Evolutionary conservation across 2,113 vertebrate genomes (phyloP).

Genomic region (Ochotona princeps): DNA sequence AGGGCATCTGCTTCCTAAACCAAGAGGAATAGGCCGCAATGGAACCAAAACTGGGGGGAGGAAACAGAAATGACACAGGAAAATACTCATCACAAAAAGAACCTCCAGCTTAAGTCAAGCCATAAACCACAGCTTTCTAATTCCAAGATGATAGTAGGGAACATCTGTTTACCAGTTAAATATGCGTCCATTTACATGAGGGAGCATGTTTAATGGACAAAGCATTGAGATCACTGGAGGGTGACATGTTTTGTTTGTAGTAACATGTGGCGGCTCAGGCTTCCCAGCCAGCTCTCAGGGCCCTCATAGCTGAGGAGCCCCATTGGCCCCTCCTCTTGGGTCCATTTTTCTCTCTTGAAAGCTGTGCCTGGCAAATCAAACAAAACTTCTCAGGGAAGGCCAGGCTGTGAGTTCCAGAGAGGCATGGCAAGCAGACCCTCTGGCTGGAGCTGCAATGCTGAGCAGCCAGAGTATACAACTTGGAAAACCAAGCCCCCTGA

Average conservation of each 20-base stretch:
- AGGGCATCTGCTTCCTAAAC: neutral
- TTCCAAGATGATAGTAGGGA: slow-evolving; percentile 73
- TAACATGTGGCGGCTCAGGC: slow-evolving; percentile 75
- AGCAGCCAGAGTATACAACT: slow-evolving; percentile 64
- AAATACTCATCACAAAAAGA: slow-evolving; percentile 77
- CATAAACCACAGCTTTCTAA: slow-evolving; percentile 80
- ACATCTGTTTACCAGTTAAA: slow-evolving; percentile 85
- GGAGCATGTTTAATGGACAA: slow-evolving; percentile 81
- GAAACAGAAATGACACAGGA: slow-evolving; percentile 79
- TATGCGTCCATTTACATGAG: slow-evolving; percentile 80
- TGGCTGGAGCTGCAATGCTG: slow-evolving; percentile 1
- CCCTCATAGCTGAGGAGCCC: slow-evolving; percentile 77
- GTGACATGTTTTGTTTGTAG: slow-evolving; percentile 84
- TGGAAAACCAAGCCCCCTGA: slow-evolving; percentile 56
- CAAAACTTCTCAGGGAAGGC: slow-evolving; percentile 54
- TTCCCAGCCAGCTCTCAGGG: slow-evolving; percentile 60
- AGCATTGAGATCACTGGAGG: slow-evolving; percentile 85
- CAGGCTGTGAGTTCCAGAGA: slow-evolving; percentile 61
- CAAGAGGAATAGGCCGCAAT: slow-evolving; percentile 17
- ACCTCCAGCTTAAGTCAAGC: slow-evolving; percentile 76
- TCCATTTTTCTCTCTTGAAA: slow-evolving; percentile 65
- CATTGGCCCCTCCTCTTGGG: slow-evolving; percentile 63
- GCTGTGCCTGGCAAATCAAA: slow-evolving; percentile 69
- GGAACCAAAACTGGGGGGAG: slow-evolving; percentile 29
- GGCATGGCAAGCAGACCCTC: slow-evolving; percentile 56